Percentiles rank a stretch among this genome's conserved stretches.
Conservation (phyloP, 2,797 vertebrate species). For the Astyanax mexicanus region DNA sequence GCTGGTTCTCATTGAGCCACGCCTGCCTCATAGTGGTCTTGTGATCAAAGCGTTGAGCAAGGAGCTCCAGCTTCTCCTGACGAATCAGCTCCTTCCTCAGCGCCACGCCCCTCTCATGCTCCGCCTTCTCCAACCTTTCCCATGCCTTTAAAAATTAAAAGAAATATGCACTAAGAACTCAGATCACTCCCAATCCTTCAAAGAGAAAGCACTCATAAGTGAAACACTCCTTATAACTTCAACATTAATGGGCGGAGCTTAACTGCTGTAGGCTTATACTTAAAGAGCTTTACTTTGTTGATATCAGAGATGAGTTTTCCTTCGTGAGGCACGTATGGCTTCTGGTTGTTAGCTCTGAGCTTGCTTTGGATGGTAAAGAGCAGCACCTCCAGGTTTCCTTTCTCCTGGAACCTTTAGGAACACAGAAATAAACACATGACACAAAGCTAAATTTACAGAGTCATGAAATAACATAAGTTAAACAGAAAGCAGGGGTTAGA, state of each 20-base stretch:
- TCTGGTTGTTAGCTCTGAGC: conserved; percentile 92
- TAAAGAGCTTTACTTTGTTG: conserved; percentile 94
- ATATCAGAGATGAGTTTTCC: conserved; percentile 92
- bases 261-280: too few species aligned
- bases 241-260: too few species aligned
- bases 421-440: not conserved
- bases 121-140: conserved; percentile 91
- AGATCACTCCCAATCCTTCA: too few species aligned
- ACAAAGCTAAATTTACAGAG: not conserved
- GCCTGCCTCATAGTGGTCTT: conserved; percentile 95
- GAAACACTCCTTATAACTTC: too few species aligned
- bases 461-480: not conserved
- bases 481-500: too few species aligned
- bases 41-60: conserved; percentile 95
- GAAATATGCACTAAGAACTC: too few species aligned
- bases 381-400: conserved; percentile 94
- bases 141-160: conserved; percentile 81
- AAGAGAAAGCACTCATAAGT: too few species aligned
- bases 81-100: conserved; percentile 92
- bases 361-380: conserved; percentile 99
- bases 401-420: conserved; percentile 90
- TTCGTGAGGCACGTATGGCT: conserved; percentile 89
- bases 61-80: conserved; percentile 93
- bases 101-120: conserved; percentile 90
- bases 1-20: conserved; percentile 96